phyloP scores from a whole-genome alignment of 2,113 vertebrate species.

The Hylia prasina region DNA sequence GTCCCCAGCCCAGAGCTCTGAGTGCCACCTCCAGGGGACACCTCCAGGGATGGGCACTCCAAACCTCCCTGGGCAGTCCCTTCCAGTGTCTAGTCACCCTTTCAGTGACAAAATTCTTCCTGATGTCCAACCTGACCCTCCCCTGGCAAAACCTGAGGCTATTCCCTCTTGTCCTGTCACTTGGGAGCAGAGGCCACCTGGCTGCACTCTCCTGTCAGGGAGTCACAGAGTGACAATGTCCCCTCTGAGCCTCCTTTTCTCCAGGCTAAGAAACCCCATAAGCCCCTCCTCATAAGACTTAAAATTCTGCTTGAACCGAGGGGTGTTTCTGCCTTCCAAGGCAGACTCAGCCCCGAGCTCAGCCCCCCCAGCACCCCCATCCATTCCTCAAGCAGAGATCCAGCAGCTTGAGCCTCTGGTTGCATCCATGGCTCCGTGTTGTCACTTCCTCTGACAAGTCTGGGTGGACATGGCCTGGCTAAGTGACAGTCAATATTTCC shows the following conservation, averaged over 20 bases:
- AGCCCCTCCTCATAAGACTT: background rate
- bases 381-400: background rate
- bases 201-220: background rate
- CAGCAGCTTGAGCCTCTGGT: accelerated
- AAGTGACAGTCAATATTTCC: background rate
- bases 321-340: background rate
- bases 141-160: background rate
- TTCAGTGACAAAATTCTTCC: background rate
- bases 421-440: accelerated
- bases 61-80: background rate
- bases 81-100: accelerated
- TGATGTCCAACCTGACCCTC: background rate
- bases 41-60: background rate
- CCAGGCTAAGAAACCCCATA: background rate
- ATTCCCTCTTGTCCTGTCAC: accelerated
- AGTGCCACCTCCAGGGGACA: background rate
- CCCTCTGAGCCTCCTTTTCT: background rate
- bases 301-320: background rate
- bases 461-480: background rate
- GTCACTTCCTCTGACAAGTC: background rate
- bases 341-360: background rate
- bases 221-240: background rate
- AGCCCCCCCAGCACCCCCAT: background rate
- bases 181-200: background rate
- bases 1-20: background rate